Base-by-base conservation (phyloP, 2,888 invertebrate genomes). In the Dichetophora obliterata region DNA sequence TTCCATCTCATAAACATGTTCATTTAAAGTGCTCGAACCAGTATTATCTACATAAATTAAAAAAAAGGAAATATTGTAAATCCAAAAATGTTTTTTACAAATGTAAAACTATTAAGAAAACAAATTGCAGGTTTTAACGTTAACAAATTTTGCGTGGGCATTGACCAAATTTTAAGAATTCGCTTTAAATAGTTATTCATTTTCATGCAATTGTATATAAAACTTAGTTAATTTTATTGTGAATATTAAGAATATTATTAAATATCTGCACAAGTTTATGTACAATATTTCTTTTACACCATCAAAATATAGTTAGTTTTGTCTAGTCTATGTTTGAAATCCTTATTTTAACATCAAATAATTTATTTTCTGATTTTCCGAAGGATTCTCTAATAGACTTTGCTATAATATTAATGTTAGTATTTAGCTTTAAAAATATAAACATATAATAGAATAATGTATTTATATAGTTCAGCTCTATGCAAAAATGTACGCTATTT, bases 21-120 rank as follows among this genome's bases (percentile, higher is more conserved):
- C 54, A 70, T 68, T 73, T 76, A 71, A 79, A 76, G 82, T 82
- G 82, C 82, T 82, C 69, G 79, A 72, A 82, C 79, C 82, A 82
- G 82, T 82, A 82, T 82, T 82, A 82, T 81, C 79, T 79, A 74
- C 31, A 54, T 48, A 19, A 16, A 37, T 24, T 22, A 68, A 74
- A 19, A 37, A 27, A 3, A 16, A 37, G n/a, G n/a, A n/a, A n/a
- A n/a, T n/a, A 16, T 48, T 22, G 48, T 22, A 68, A 19, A 31
- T 63, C 31, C 4, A 34, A 4, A 63, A 37, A 16, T 61, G 1
- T 31, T 61, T 54, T 43, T 14, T 2, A 43, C 43, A 43, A 43
- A 43, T 43, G 2, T 43, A 37, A 37, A 37, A 11, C 43, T 43
- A 43, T 43, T 11, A 43, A 1, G 43, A 43, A 14, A 43, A 43